Base-by-base conservation (phyloP, 2,888 invertebrate genomes). In the Plusia festucae region DNA sequence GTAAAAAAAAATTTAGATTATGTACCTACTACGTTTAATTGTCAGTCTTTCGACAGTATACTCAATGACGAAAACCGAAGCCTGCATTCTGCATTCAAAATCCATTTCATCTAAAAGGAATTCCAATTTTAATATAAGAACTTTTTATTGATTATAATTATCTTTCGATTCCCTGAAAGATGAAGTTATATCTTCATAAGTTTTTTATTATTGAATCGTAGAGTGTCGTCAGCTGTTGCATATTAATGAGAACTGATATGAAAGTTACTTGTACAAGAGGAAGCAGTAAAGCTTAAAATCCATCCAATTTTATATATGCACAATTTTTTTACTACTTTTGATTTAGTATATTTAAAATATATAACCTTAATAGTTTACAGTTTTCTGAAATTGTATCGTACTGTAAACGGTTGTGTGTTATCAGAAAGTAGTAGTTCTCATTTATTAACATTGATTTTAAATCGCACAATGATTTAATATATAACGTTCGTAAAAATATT, bases 121-220 rank as follows among this genome's bases (percentile, higher is more conserved):
- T 9, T 30, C 9, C 9, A 30, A 2, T 15, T 34, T n/a, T 40
- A n/a, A 40, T 40, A n/a, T 40, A 13, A 13, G 34, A 34, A 34
- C 15, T 34, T 34, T 15, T 34, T 34, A 70, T 70, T 75, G 57
- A 61, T 70, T 54, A 13, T 32, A 3, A 61, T 70, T 54, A 13
- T 27, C 3, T n/a, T 44, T 60, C 7, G 15, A 7, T 27, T 9
- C 15, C 13, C 24, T 52, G 24, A 24, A 24, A 24, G 24, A 24
- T 24, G 6, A n/a, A 24, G 24, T 65, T 54, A 54, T 56, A 9
- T 53, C 52, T 68, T 69, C 55, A 64, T 68, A 69, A 77, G 52
- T 60, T 74, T 74, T 61, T 79, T 71, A 65, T 71, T 64, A 74
- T 72, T 68, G 64, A 75, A 77, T 75, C 56, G 62, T 52, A 58